Conservation (phyloP, 1,140 invertebrate genomes). For the Teleogryllus occipitalis region DNA sequence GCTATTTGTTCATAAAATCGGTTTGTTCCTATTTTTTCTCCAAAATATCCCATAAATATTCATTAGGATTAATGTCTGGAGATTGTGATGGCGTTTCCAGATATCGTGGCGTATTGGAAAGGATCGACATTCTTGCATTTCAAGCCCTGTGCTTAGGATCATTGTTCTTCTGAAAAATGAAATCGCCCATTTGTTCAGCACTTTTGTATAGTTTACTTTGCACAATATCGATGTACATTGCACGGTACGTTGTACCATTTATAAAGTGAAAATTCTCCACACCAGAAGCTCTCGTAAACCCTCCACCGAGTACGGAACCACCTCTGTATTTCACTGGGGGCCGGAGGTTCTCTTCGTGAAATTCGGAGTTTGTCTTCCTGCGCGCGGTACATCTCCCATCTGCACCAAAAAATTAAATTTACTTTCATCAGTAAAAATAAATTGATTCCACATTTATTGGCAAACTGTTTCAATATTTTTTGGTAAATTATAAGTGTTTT, state of each 20-base stretch:
- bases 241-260: slow-evolving; percentile 31
- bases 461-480: slow-evolving; percentile 15
- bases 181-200: slow-evolving; percentile 11
- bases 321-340: slow-evolving; percentile 30
- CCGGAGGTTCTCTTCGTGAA: slow-evolving; percentile 23
- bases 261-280: slow-evolving; percentile 31
- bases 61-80: slow-evolving; percentile 34
- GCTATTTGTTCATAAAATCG: slow-evolving; percentile 19
- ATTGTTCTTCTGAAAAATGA: slow-evolving; percentile 32
- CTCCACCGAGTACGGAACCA: slow-evolving; percentile 30
- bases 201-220: slow-evolving; percentile 29
- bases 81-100: slow-evolving; percentile 31
- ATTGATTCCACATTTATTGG: slow-evolving; percentile 22
- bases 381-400: slow-evolving; percentile 26
- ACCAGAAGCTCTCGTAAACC: slow-evolving; percentile 30
- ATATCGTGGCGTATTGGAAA: slow-evolving; percentile 26
- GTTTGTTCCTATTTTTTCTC: slow-evolving; percentile 24
- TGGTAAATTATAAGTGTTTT: slow-evolving; percentile 16
- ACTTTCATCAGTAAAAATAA: slow-evolving; percentile 27
- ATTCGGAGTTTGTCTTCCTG: slow-evolving; percentile 24
- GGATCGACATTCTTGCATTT: slow-evolving; percentile 27
- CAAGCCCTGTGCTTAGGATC: slow-evolving; percentile 32
- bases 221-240: slow-evolving; percentile 24
- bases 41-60: slow-evolving; percentile 32
- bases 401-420: slow-evolving; percentile 30